Evolutionary conservation across 2,797 vertebrate species (phyloP).

Genomic region (Tinamus major): DNA sequence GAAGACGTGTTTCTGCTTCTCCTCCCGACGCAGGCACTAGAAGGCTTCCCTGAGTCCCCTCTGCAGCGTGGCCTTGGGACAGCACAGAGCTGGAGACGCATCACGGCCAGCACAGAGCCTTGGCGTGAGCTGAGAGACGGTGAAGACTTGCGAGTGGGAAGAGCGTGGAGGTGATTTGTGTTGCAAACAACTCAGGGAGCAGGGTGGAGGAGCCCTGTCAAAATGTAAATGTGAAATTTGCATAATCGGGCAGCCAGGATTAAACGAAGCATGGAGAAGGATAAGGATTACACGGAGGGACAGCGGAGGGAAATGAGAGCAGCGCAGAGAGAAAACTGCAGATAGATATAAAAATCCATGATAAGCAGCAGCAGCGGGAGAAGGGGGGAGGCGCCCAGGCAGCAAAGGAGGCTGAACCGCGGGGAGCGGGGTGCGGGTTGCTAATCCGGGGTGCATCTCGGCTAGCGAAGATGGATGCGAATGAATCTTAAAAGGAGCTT

Average conservation of each 20-base stretch:
- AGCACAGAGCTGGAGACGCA: neutral
- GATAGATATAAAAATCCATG: conserved; percentile 38
- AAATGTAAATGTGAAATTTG: conserved; percentile 66
- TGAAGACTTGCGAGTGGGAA: neutral
- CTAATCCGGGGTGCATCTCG: conserved; percentile 13
- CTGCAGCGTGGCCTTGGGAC: neutral
- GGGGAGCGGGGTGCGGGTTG: neutral
- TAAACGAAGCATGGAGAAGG: conserved; percentile 42
- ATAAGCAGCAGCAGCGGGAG: conserved; percentile 34
- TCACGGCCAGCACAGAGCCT: neutral
- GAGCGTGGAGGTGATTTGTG: conserved; percentile 8
- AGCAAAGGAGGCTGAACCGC: neutral
- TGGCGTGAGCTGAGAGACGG: neutral
- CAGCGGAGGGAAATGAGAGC: conserved; percentile 47
- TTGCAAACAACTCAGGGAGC: conserved; percentile 10
- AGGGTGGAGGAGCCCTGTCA: conserved; percentile 46
- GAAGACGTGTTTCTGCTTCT: neutral
- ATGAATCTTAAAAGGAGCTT: conserved; percentile 55
- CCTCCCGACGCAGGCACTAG: neutral
- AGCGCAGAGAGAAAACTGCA: conserved; percentile 13
- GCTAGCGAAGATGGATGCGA: conserved; percentile 5
- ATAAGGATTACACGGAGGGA: conserved; percentile 44
- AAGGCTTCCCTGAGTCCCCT: neutral
- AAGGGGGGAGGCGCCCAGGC: conserved; percentile 7
- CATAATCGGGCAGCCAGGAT: conserved; percentile 63